These are phyloP conservation scores for Neoseiulus cucumeris DNA, from an alignment of 1,140 invertebrate genomes.

Conservation along the genomic window DNA sequence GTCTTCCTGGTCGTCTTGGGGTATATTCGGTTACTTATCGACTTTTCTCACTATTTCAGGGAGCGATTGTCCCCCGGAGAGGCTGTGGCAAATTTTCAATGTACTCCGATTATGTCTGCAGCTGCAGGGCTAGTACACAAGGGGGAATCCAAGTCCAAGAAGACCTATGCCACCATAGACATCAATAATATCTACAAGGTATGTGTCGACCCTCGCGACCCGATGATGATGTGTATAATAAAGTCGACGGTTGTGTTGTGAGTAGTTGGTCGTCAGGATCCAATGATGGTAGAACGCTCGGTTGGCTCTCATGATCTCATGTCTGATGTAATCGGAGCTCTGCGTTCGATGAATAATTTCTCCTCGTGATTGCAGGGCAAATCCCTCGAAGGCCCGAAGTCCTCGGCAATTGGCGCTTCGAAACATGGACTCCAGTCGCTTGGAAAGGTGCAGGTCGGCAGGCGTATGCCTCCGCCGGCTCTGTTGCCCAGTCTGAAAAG, in stretches of 20 bases:
- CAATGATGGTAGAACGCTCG: too few relatives aligned
- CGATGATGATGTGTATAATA: background rate
- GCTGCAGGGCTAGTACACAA: slow-evolving; percentile 53
- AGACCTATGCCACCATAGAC: slow-evolving; percentile 65
- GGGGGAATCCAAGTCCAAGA: slow-evolving; percentile 68
- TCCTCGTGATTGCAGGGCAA: slow-evolving; percentile 44
- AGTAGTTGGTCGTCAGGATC: too few relatives aligned
- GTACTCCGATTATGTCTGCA: slow-evolving; percentile 51
- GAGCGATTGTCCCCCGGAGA: slow-evolving; percentile 7
- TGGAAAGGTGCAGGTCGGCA: slow-evolving; percentile 84
- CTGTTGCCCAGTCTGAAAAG: slow-evolving; percentile 84
- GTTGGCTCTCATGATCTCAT: too few relatives aligned
- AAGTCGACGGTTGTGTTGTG: too few relatives aligned
- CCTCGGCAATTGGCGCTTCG: slow-evolving; percentile 39
- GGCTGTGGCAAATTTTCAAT: slow-evolving; percentile 6
- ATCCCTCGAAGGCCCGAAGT: slow-evolving; percentile 32
- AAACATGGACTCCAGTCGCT: slow-evolving; percentile 97
- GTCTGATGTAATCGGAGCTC: background rate
- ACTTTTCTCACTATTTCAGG: background rate
- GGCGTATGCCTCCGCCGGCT: slow-evolving; percentile 66
- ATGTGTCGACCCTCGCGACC: slow-evolving; percentile 32
- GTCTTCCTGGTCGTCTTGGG: too few relatives aligned
- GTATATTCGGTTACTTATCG: too few relatives aligned
- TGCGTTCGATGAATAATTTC: background rate
- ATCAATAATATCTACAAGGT: slow-evolving; percentile 89